A percentile compares a stretch with the other conserved stretches of the same genome.
These are phyloP conservation scores for Linurgus olivaceus DNA, from an alignment of 2,797 vertebrate genomes.

Conservation along the genomic window DNA sequence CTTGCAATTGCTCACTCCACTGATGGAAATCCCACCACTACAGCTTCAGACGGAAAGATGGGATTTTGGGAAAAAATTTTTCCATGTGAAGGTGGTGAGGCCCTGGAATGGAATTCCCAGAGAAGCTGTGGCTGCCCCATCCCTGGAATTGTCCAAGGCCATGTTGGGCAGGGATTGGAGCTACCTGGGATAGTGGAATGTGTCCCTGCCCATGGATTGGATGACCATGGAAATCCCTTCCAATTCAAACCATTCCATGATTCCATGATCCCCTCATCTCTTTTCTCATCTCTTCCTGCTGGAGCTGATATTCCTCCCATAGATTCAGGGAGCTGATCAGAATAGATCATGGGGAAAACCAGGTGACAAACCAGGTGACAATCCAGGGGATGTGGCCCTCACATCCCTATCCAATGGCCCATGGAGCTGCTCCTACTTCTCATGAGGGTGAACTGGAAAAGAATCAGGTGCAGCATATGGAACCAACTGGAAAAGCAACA, in stretches of 20 bases:
- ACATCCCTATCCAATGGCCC: background rate
- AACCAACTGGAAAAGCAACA: background rate
- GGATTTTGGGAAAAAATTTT: background rate
- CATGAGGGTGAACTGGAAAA: rapidly evolving
- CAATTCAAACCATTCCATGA: background rate
- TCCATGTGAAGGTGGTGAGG: background rate
- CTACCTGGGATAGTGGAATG: rapidly evolving
- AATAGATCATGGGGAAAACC: background rate
- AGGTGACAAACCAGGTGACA: background rate
- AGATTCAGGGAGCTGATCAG: background rate
- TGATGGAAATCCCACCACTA: background rate
- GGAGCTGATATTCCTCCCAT: background rate
- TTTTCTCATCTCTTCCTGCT: background rate
- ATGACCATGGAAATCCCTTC: background rate
- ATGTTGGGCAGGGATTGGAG: rapidly evolving
- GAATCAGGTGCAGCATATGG: rapidly evolving
- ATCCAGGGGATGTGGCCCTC: background rate
- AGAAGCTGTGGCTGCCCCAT: background rate
- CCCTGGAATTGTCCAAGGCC: background rate
- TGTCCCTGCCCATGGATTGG: background rate
- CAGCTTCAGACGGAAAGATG: rapidly evolving
- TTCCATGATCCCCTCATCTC: background rate
- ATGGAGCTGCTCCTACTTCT: background rate
- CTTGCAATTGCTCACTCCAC: background rate
- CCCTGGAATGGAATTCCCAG: background rate